phyloP scores from a whole-genome alignment of 2,113 vertebrate species.

The Channa argus region DNA sequence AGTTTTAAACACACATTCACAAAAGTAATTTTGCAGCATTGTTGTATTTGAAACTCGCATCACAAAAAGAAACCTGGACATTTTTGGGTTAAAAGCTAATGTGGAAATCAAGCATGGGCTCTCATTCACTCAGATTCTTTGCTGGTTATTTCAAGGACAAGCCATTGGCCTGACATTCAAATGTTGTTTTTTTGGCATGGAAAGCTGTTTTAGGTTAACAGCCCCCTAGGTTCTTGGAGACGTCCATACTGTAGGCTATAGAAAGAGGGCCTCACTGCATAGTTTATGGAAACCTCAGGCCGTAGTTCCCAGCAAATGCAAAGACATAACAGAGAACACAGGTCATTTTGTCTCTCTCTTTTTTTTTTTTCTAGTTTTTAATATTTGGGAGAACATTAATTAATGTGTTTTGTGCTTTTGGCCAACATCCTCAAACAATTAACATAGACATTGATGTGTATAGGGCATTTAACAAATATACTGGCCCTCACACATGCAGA shows the following conservation, averaged over 20 bases:
- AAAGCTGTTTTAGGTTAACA: conserved; percentile 71
- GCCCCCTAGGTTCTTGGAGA: conserved; percentile 47
- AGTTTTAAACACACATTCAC: conserved; percentile 6
- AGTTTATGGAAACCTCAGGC: conserved; percentile 54
- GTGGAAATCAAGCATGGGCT: conserved; percentile 46
- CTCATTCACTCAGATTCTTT: conserved; percentile 34
- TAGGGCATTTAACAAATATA: conserved; percentile 35
- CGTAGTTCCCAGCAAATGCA: conserved; percentile 35
- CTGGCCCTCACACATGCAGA: conserved; percentile 48
- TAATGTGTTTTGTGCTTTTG: neutral
- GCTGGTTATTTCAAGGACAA: conserved; percentile 45
- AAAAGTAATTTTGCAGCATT: neutral
- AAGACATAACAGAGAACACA: conserved; percentile 34
- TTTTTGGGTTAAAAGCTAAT: conserved; percentile 46
- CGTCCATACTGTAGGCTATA: conserved; percentile 58
- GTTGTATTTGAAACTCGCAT: conserved; percentile 20
- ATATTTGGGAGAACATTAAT: neutral
- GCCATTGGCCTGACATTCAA: conserved; percentile 62
- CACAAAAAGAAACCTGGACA: conserved; percentile 33
- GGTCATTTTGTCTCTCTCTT: conserved; percentile 9
- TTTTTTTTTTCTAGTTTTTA: conserved; percentile 14
- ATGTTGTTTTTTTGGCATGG: conserved; percentile 48
- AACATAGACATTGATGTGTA: conserved; percentile 16
- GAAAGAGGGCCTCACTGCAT: conserved; percentile 60
- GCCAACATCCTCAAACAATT: conserved; percentile 11